These are phyloP conservation scores for Sebastolobus altivelis DNA, from an alignment of 2,797 vertebrate genomes.

Conservation along the genomic window DNA sequence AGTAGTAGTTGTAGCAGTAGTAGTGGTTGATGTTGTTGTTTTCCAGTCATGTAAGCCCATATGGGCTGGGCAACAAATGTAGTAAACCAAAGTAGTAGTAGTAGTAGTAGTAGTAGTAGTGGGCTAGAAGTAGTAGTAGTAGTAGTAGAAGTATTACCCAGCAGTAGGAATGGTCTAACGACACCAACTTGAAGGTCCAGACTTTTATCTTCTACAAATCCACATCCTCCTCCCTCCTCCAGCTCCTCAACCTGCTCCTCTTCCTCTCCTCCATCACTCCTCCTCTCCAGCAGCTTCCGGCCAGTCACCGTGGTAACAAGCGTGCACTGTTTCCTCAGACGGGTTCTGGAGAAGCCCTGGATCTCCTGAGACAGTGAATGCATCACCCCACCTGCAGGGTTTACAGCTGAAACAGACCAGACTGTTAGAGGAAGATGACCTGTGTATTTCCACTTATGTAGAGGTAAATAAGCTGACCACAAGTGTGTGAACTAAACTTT, in stretches of 20 bases:
- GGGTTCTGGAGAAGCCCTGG: slow-evolving; percentile 87
- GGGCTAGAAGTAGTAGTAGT: background rate
- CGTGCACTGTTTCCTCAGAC: slow-evolving; percentile 91
- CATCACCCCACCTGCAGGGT: slow-evolving; percentile 79
- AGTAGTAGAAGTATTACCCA: slow-evolving; percentile 84
- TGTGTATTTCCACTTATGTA: background rate
- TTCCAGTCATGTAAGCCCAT: too few relatives aligned
- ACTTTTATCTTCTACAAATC: slow-evolving; percentile 89
- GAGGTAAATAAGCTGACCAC: background rate
- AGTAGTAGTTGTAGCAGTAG: background rate
- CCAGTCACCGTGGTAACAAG: slow-evolving; percentile 91
- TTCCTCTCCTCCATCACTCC: slow-evolving; percentile 83
- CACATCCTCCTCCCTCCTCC: slow-evolving; percentile 79
- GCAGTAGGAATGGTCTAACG: slow-evolving; percentile 90
- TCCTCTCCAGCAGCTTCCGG: slow-evolving; percentile 88
- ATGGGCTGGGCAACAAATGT: too few relatives aligned
- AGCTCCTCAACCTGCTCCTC: slow-evolving; percentile 82
- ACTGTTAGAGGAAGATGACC: background rate
- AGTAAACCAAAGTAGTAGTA: too few relatives aligned
- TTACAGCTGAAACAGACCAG: background rate
- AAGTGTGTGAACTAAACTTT: background rate
- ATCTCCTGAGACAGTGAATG: slow-evolving; percentile 92
- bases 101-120: too few relatives aligned
- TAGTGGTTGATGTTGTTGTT: too few relatives aligned
- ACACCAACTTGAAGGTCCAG: slow-evolving; percentile 92